Conservation (phyloP, 2,113 vertebrate genomes). For the Catharus minimus region DNA sequence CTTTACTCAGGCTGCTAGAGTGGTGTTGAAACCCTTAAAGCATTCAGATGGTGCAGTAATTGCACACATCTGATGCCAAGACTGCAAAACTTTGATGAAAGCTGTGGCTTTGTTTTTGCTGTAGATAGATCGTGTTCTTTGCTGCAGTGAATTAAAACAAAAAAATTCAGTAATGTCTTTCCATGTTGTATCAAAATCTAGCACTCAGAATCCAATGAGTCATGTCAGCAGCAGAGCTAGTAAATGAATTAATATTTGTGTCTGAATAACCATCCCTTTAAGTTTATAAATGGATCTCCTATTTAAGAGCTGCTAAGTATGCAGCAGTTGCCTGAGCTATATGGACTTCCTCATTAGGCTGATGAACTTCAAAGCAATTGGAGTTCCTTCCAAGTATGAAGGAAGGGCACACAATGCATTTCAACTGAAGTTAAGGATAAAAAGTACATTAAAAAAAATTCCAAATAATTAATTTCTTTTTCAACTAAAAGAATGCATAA, state of each 20-base stretch:
- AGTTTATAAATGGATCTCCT: background rate
- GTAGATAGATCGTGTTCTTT: background rate
- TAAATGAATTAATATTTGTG: background rate
- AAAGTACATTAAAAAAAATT: background rate
- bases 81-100: background rate
- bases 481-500: background rate
- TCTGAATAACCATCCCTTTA: background rate
- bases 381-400: conserved; percentile 35
- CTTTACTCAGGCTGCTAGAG: background rate
- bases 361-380: conserved; percentile 40
- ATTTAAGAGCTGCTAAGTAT: conserved; percentile 37
- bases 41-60: background rate
- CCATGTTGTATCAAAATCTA: background rate
- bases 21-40: background rate
- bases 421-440: background rate
- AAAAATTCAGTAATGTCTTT: background rate
- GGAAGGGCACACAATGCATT: background rate
- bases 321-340: conserved; percentile 1
- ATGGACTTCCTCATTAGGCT: conserved; percentile 45
- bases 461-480: background rate
- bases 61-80: background rate
- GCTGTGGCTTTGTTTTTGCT: background rate
- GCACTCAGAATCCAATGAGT: background rate
- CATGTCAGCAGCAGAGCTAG: background rate
- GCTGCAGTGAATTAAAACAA: background rate